Percentiles rank a stretch among this genome's conserved stretches.
Conservation (phyloP, 37 sponge, comb jelly and placozoan species). For the Geodia barretti region DNA sequence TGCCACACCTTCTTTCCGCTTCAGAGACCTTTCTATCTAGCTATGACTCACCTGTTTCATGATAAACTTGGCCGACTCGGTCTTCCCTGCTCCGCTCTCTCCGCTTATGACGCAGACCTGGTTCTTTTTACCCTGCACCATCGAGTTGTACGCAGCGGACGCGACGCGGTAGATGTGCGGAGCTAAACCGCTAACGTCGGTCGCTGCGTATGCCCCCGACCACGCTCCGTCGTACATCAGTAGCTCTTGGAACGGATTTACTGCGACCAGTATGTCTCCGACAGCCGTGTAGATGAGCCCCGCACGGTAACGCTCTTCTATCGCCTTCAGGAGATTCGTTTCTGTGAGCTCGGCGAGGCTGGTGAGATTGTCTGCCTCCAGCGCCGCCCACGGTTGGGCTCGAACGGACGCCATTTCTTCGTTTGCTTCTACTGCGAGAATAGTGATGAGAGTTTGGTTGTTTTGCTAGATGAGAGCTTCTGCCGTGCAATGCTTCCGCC, state of each 20-base stretch:
- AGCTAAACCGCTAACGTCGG: slow-evolving; percentile 30
- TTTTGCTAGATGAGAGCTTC: too few relatives aligned
- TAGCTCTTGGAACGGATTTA: slow-evolving; percentile 71
- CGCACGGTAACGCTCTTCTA: slow-evolving; percentile 44
- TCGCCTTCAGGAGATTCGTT: slow-evolving; percentile 44
- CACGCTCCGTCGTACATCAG: slow-evolving; percentile 61
- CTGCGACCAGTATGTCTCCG: slow-evolving; percentile 80
- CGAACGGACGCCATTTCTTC: background rate
- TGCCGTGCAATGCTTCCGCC: too few relatives aligned
- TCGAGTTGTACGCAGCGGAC: slow-evolving; percentile 58
- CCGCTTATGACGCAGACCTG: slow-evolving; percentile 91
- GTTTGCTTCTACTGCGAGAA: background rate
- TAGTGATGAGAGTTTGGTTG: too few relatives aligned
- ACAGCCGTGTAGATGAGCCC: slow-evolving; percentile 80
- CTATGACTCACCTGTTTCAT: slow-evolving; percentile 72
- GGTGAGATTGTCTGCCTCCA: slow-evolving; percentile 75
- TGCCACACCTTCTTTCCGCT: too few relatives aligned
- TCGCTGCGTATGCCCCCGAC: slow-evolving; percentile 25
- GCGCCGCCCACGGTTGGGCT: slow-evolving; percentile 25
- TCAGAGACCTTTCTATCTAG: too few relatives aligned
- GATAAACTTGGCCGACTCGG: slow-evolving; percentile 79
- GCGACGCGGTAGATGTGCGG: slow-evolving; percentile 80
- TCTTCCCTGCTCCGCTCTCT: slow-evolving; percentile 90
- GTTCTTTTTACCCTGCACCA: slow-evolving; percentile 65
- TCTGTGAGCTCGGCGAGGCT: slow-evolving; percentile 63